These are phyloP conservation scores for Trissolcus japonicus DNA, from an alignment of 2,888 invertebrate genomes.

Conservation along the genomic window DNA sequence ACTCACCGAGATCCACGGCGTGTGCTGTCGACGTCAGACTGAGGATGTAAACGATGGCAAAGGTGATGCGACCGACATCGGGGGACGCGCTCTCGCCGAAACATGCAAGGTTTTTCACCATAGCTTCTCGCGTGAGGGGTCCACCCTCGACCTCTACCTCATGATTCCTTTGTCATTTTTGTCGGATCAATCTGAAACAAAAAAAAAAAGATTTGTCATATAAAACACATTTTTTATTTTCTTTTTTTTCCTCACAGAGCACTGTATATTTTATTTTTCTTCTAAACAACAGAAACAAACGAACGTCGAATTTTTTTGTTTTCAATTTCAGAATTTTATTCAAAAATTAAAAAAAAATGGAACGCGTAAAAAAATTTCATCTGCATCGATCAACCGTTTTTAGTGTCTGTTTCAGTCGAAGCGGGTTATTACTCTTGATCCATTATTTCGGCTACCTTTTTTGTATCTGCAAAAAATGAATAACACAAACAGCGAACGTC, in stretches of 20 bases:
- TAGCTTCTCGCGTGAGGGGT: slow-evolving; percentile 69
- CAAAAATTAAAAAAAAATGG: not conserved
- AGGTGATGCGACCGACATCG: slow-evolving; percentile 65
- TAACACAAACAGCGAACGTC: slow-evolving; percentile 46
- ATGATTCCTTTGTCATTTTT: slow-evolving; percentile 69
- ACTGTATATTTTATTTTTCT: not conserved
- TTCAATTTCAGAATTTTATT: not conserved
- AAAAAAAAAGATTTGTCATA: slow-evolving; percentile 31
- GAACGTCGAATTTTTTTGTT: not conserved
- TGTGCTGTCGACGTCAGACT: slow-evolving; percentile 60
- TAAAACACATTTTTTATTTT: slow-evolving; percentile 9
- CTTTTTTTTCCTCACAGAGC: not conserved
- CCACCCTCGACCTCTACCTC: slow-evolving; percentile 70
- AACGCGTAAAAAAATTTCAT: slow-evolving; percentile 17
- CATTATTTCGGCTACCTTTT: slow-evolving; percentile 22
- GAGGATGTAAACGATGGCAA: slow-evolving; percentile 61
- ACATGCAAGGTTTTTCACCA: slow-evolving; percentile 69
- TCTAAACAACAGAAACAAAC: not conserved
- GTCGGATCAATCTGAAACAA: slow-evolving; percentile 67
- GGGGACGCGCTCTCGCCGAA: slow-evolving; percentile 68
- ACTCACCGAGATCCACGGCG: slow-evolving; percentile 73
- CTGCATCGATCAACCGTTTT: slow-evolving; percentile 26
- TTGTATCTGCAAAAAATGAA: slow-evolving; percentile 28
- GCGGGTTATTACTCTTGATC: slow-evolving; percentile 36
- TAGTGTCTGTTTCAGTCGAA: slow-evolving; percentile 19